phyloP scores from a whole-genome alignment of 2,797 vertebrate species.

The Lutjanus campechanus region DNA sequence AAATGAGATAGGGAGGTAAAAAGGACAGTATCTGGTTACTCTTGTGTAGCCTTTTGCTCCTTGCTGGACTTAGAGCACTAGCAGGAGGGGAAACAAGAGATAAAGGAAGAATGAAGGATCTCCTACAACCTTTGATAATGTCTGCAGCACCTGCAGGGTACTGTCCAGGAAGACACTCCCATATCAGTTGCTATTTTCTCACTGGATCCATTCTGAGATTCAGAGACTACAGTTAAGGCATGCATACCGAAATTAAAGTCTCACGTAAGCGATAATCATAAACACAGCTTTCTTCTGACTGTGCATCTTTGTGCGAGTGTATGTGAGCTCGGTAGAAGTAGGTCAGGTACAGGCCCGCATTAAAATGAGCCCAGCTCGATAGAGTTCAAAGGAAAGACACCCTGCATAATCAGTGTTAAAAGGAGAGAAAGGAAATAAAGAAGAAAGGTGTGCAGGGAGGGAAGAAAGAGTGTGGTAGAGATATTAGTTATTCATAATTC shows the following conservation, averaged over 20 bases:
- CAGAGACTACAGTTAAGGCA: slow-evolving; percentile 13
- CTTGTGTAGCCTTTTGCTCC: slow-evolving; percentile 23
- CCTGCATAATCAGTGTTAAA: slow-evolving; percentile 55
- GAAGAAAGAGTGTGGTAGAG: slow-evolving; percentile 19
- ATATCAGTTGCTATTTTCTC: slow-evolving; percentile 1
- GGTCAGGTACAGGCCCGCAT: slow-evolving; percentile 68
- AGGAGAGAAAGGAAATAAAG: slow-evolving; percentile 29
- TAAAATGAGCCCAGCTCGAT: slow-evolving; percentile 54
- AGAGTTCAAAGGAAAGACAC: slow-evolving; percentile 65
- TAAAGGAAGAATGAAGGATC: slow-evolving; percentile 23
- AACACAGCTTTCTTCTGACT: slow-evolving; percentile 34
- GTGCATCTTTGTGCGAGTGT: slow-evolving; percentile 9
- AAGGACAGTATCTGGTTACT: slow-evolving; percentile 28
- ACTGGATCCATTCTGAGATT: background rate
- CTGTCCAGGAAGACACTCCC: slow-evolving; percentile 8
- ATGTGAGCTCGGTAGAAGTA: slow-evolving; percentile 59
- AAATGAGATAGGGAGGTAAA: slow-evolving; percentile 40
- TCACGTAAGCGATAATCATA: slow-evolving; percentile 36
- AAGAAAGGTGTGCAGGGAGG: slow-evolving; percentile 27
- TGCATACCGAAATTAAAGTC: slow-evolving; percentile 39
- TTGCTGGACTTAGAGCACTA: slow-evolving; percentile 15
- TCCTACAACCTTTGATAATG: slow-evolving; percentile 29
- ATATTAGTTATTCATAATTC: slow-evolving; percentile 61
- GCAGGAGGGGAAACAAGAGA: slow-evolving; percentile 20
- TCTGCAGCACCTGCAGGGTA: slow-evolving; percentile 21